These are phyloP conservation scores for Eupithecia inturbata DNA, from an alignment of 2,888 invertebrate genomes.

Conservation along the genomic window DNA sequence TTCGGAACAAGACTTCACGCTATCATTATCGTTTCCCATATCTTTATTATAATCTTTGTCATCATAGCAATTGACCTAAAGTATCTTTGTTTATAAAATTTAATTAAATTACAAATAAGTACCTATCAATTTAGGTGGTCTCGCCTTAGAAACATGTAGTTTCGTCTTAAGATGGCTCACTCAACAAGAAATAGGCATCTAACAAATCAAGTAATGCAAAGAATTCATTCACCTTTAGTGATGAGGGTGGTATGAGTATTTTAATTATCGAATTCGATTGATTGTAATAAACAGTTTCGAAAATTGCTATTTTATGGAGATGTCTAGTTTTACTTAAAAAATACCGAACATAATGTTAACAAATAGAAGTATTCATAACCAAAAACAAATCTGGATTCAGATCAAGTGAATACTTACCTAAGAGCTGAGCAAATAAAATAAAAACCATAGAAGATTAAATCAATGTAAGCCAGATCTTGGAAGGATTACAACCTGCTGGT, in stretches of 20 bases:
- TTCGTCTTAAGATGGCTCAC: constrained; percentile 77
- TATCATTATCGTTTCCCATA: background rate
- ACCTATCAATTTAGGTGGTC: constrained; percentile 63
- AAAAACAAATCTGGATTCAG: background rate
- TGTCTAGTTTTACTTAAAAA: background rate
- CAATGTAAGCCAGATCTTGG: constrained; percentile 1
- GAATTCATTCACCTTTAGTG: constrained; percentile 80
- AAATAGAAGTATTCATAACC: background rate
- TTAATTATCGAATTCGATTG: constrained; percentile 26
- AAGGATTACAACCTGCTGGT: constrained; percentile 10
- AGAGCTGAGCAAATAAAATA: background rate
- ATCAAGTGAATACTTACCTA: background rate
- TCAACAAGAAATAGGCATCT: constrained; percentile 72
- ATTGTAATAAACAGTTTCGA: background rate
- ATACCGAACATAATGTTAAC: background rate
- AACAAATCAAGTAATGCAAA: constrained; percentile 81
- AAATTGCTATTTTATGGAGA: background rate
- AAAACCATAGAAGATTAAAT: constrained; percentile 1
- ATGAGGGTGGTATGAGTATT: constrained; percentile 44
- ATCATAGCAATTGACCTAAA: background rate
- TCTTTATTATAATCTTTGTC: background rate
- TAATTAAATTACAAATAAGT: constrained; percentile 36
- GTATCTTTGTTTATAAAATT: background rate
- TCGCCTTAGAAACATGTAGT: constrained; percentile 52
- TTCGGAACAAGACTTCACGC: background rate